Percentiles rank a stretch among this genome's conserved stretches.
These are phyloP conservation scores for Henicopernis longicauda DNA, from an alignment of 2,113 vertebrate species.

Conservation along the genomic window DNA sequence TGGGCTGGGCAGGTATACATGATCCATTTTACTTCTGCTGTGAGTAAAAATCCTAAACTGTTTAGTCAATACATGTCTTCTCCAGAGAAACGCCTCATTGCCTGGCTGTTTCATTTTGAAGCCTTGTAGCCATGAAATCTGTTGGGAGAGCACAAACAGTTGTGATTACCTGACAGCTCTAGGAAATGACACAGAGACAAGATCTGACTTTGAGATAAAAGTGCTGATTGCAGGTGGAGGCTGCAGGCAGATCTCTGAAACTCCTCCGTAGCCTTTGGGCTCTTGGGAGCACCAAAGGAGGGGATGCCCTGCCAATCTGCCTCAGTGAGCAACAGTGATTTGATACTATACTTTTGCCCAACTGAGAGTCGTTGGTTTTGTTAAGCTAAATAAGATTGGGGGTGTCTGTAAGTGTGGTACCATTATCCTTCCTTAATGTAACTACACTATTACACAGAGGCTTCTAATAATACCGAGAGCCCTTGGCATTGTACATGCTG, in stretches of 20 bases:
- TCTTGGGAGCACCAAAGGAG: not conserved
- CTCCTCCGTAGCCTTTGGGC: not conserved
- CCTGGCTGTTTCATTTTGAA: slow-evolving; percentile 21
- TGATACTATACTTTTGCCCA: not conserved
- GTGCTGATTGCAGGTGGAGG: not conserved
- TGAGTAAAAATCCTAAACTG: not conserved
- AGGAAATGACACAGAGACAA: slow-evolving; percentile 4
- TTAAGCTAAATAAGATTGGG: not conserved
- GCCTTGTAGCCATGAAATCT: slow-evolving; percentile 38
- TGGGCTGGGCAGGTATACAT: not conserved
- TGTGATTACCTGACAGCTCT: slow-evolving; percentile 47
- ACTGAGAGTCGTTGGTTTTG: not conserved
- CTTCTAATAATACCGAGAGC: not conserved
- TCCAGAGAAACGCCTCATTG: not conserved
- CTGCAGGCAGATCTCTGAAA: slow-evolving; percentile 6
- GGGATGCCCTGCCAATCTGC: not conserved
- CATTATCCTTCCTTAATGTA: not conserved
- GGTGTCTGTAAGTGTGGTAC: not conserved
- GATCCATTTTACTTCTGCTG: not conserved
- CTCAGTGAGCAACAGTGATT: not conserved
- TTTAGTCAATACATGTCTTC: slow-evolving; percentile 16
- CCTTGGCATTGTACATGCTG: not conserved
- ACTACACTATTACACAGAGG: not conserved
- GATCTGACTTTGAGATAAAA: not conserved
- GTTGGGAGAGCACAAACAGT: slow-evolving; percentile 28